phyloP scores from a whole-genome alignment of 2,113 vertebrate species.

The Ariopsis seemanni region DNA sequence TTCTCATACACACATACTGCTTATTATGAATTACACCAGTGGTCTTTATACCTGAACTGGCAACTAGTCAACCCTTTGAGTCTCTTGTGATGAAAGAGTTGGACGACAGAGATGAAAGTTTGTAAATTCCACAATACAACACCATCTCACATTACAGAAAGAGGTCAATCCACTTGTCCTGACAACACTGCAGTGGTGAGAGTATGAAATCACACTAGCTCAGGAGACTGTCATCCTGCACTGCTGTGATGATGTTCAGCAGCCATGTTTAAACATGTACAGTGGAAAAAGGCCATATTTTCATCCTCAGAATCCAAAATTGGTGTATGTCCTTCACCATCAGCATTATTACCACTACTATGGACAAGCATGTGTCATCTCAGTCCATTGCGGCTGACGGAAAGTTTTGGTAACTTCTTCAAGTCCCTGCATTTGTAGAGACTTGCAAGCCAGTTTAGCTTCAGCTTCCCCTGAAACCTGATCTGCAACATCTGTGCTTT shows the following conservation, averaged over 20 bases:
- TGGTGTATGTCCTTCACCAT: constrained; percentile 20
- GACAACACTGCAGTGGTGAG: constrained; percentile 63
- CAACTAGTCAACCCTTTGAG: constrained; percentile 61
- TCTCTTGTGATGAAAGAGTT: constrained; percentile 71
- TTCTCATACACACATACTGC: background rate
- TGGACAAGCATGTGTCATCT: constrained; percentile 32
- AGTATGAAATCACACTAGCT: constrained; percentile 58
- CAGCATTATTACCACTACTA: constrained; percentile 13
- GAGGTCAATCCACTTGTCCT: constrained; percentile 76
- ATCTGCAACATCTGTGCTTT: constrained; percentile 72
- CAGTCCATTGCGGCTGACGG: constrained; percentile 10
- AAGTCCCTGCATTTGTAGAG: constrained; percentile 55
- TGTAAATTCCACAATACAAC: constrained; percentile 72
- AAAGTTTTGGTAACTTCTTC: constrained; percentile 57
- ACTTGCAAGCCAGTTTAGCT: constrained; percentile 61
- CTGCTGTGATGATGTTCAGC: constrained; percentile 52
- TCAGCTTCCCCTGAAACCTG: constrained; percentile 68
- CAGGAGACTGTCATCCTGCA: constrained; percentile 52
- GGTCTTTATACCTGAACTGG: constrained; percentile 58
- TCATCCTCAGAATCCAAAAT: constrained; percentile 28
- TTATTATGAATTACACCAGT: constrained; percentile 38
- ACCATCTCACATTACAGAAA: constrained; percentile 73
- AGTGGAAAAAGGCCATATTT: constrained; percentile 17
- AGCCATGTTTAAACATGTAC: constrained; percentile 50
- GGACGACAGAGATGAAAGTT: constrained; percentile 75